phyloP scores from a whole-genome alignment of 2,797 vertebrate genomes.

The Tapirus indicus region DNA sequence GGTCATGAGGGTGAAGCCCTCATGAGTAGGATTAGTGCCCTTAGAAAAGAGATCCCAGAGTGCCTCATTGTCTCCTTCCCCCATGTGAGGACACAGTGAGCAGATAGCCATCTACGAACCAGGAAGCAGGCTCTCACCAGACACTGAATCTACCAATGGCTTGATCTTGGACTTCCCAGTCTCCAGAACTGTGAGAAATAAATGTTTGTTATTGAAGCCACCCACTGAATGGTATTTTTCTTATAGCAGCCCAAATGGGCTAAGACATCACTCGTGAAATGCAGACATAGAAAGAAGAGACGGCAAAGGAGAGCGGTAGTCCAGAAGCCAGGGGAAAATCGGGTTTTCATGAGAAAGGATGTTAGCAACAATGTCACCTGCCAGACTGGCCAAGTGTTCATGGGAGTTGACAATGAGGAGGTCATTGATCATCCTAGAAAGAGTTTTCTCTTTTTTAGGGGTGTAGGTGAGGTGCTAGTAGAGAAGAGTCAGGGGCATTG shows the following conservation, averaged over 20 bases:
- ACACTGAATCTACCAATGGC: neutral
- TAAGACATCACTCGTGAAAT: neutral
- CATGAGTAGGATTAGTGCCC: neutral
- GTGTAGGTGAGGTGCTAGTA: neutral
- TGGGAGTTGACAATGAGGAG: neutral
- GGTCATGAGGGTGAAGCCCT: neutral
- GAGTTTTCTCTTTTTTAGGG: neutral
- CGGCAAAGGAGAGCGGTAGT: neutral
- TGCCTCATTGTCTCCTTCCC: neutral
- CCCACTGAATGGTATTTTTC: neutral
- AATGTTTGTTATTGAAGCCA: neutral
- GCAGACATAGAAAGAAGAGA: neutral
- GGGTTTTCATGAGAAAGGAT: neutral
- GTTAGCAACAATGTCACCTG: neutral
- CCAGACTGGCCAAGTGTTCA: neutral
- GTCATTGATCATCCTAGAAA: neutral
- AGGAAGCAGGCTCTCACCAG: neutral
- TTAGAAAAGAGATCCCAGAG: neutral
- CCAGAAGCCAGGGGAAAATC: neutral
- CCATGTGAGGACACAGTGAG: neutral
- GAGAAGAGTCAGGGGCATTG: neutral
- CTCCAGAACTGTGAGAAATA: neutral
- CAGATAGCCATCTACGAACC: rapidly evolving
- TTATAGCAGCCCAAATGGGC: neutral
- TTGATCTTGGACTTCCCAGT: neutral